Percentiles rank a stretch among this genome's conserved stretches.
phyloP scores from a whole-genome alignment of 2,888 invertebrate genomes.

The Rhingia campestris region DNA sequence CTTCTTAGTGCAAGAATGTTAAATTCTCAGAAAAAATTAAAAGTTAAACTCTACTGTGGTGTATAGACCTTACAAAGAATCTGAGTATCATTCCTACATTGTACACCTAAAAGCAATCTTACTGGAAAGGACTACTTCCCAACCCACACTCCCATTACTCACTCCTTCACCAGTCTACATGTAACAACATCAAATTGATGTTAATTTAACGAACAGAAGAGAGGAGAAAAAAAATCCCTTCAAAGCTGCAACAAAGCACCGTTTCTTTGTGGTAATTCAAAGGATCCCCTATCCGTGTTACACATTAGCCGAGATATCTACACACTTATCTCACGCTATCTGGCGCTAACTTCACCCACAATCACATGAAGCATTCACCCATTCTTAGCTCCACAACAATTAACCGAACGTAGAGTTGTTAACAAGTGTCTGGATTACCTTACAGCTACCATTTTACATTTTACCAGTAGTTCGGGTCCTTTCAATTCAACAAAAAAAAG shows the following conservation, averaged over 20 bases:
- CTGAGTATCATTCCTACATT: too few species aligned
- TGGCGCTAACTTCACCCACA: conserved; percentile 6
- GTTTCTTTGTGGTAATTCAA: conserved; percentile 18
- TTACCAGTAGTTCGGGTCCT: conserved; percentile 5
- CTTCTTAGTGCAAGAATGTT: too few species aligned
- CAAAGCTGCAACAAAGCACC: conserved; percentile 37
- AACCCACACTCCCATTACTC: conserved; percentile 9
- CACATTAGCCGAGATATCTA: conserved; percentile 26
- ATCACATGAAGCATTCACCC: not conserved
- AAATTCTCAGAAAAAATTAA: too few species aligned
- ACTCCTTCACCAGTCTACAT: not conserved
- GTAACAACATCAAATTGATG: conserved; percentile 34
- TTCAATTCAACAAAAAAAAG: conserved; percentile 34
- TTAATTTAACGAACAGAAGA: conserved; percentile 9
- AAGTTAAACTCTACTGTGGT: too few species aligned
- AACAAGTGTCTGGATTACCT: conserved; percentile 53
- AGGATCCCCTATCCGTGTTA: conserved; percentile 16
- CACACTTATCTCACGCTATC: not conserved
- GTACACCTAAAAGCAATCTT: too few species aligned
- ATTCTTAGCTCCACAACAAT: conserved; percentile 29
- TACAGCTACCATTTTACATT: conserved; percentile 11
- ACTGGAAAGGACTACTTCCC: too few species aligned
- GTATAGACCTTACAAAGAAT: too few species aligned
- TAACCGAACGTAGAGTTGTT: conserved; percentile 45
- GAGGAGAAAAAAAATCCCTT: not conserved